Evolutionary conservation across 1,140 invertebrate genomes (phyloP), one percentile per base, ranked within the genome.

Genomic region (Thaumetopoea pityocampa): DNA sequence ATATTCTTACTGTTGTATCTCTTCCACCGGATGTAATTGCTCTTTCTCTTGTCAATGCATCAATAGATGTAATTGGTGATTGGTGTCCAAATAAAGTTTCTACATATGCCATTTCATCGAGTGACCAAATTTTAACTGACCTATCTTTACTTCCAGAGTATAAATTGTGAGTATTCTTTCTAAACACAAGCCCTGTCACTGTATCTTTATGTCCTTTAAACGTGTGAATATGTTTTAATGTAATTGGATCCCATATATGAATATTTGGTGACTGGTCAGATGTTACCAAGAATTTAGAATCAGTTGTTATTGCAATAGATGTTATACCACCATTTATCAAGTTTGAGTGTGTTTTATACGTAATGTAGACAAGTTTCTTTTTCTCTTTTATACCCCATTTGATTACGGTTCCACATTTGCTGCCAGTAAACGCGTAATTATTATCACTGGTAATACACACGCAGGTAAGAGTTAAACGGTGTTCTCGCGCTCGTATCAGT

Each of bases 51-150:
- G 89, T 88, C 23, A 96, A 69, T 1, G 93, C 91, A 86, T 99
- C 97, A 29, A 99, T 94, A n/a, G 90, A 90, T 4, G 94, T 95
- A 2, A 98, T 92, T n/a, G 86, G 84, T 57, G 91, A 91, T 73
- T 97, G 94, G 85, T 99, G 97, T 6, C 97, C 97, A 88, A 96
- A 97, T 86, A 99, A 85, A 38, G 95, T 96, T 88, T 99, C 97
- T 4, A 98, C 92, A 86, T 98, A 99, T 5, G 93, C 91, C 93
- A 97, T 95, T 68, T 98, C 96, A 87, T 96, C 94, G 10, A 98
- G 85, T 55, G 94, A 96, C 97, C 97, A 99, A 15, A 98, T 91
- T 86, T 93, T 94, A 0, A 98, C 92, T 16, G 93, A 92, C 54
- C 92, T 87, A 77, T 99, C 98, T 64, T 92, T 89, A 27, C 91